Percentiles rank a stretch among this genome's conserved stretches.
phyloP scores from a whole-genome alignment of 2,113 vertebrate genomes.

The Neotragus pygmaeus region DNA sequence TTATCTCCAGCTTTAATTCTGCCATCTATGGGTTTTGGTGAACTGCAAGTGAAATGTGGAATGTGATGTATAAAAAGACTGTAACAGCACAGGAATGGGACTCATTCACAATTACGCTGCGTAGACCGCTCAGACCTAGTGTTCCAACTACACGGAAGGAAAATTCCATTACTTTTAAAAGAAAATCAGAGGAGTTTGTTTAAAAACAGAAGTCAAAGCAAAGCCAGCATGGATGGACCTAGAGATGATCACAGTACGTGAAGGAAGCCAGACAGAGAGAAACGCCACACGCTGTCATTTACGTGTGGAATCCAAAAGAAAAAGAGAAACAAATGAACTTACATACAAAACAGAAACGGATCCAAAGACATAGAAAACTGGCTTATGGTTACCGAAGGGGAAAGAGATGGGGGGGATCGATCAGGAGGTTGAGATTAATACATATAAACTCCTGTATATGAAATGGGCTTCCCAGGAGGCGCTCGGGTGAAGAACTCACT shows the following conservation, averaged over 20 bases:
- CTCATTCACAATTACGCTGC: background rate
- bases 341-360: background rate
- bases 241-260: background rate
- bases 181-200: background rate
- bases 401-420: background rate
- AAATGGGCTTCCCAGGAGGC: background rate
- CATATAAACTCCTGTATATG: no score
- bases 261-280: background rate
- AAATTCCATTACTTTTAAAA: background rate
- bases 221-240: background rate
- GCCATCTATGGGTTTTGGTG: background rate
- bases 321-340: background rate
- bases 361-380: background rate
- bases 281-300: rapidly evolving
- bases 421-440: background rate
- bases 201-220: background rate
- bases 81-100: rapidly evolving
- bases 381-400: background rate
- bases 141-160: background rate
- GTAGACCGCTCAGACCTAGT: background rate
- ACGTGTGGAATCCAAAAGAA: background rate
- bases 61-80: no score
- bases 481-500: background rate
- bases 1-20: background rate
- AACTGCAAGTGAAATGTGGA: background rate